Percentiles rank a stretch among this genome's conserved stretches.
These are phyloP conservation scores for Nannoperca obscura DNA, from an alignment of 2,797 vertebrate genomes.

Conservation along the genomic window DNA sequence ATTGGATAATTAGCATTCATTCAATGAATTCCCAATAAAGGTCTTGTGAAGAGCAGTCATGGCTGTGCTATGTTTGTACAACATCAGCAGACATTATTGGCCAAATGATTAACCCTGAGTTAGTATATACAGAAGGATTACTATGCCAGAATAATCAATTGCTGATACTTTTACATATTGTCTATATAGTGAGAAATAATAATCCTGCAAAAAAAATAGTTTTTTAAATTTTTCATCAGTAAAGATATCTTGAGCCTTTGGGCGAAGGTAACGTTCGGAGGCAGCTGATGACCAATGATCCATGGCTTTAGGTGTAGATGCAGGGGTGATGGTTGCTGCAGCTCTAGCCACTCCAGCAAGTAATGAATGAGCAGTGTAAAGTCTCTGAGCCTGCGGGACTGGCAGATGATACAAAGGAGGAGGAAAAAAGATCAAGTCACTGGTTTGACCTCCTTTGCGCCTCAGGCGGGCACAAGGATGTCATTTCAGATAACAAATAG, in stretches of 20 bases:
- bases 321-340: conserved; percentile 29
- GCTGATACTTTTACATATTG: not conserved
- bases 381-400: conserved; percentile 29
- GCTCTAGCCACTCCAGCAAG: conserved; percentile 26
- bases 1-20: too few relatives aligned
- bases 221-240: too few relatives aligned
- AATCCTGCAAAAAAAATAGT: too few relatives aligned
- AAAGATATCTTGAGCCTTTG: conserved; percentile 3
- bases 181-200: conserved; percentile 6
- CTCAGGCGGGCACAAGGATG: not conserved
- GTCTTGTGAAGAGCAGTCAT: not conserved
- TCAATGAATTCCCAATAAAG: not conserved
- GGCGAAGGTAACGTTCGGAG: conserved; percentile 22
- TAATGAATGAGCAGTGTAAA: conserved; percentile 33
- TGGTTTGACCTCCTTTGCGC: conserved; percentile 8
- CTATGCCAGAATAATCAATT: conserved; percentile 20
- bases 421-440: conserved; percentile 9
- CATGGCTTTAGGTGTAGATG: conserved; percentile 16
- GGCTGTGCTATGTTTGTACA: not conserved
- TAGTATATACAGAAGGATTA: not conserved
- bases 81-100: not conserved
- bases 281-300: conserved; percentile 48
- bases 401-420: conserved; percentile 31
- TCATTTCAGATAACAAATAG: not conserved
- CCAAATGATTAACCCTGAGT: not conserved